A percentile compares a stretch with the other conserved stretches of the same genome.
phyloP scores from a whole-genome alignment of 2,797 vertebrate genomes.

The Pipistrellus pygmaeus region DNA sequence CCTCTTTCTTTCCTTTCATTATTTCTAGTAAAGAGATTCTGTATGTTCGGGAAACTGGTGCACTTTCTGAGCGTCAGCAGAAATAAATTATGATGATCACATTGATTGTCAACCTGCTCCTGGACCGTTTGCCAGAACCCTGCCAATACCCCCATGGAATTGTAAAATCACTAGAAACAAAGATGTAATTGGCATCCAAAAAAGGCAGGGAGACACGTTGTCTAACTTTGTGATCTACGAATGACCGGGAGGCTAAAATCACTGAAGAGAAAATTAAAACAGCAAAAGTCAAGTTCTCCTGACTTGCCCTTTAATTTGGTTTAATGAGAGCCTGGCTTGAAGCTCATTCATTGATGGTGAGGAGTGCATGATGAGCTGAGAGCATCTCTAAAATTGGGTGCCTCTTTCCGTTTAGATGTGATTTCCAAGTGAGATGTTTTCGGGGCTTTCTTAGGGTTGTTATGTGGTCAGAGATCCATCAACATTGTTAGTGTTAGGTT shows the following conservation, averaged over 20 bases:
- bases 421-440: conserved; percentile 46
- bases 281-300: conserved; percentile 35
- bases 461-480: not conserved
- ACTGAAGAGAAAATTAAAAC: conserved; percentile 62
- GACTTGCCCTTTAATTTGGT: conserved; percentile 46
- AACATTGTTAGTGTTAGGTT: not conserved
- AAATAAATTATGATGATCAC: conserved; percentile 28
- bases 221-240: conserved; percentile 72
- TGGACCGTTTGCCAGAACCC: conserved; percentile 38
- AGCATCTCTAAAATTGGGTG: conserved; percentile 31
- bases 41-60: not conserved
- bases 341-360: not conserved
- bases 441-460: not conserved
- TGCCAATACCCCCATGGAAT: not conserved
- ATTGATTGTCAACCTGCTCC: conserved; percentile 34
- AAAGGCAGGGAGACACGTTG: conserved; percentile 33
- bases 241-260: conserved; percentile 36
- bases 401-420: conserved; percentile 39
- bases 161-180: conserved; percentile 61
- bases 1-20: not conserved
- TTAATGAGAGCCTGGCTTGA: conserved; percentile 47
- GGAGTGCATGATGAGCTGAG: not conserved
- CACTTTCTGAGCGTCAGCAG: conserved; percentile 44
- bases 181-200: conserved; percentile 70
- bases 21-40: not conserved